Evolutionary conservation across 2,888 invertebrate genomes (phyloP), one percentile per base, ranked within the genome.

Genomic region (Fragum whitleyi): DNA sequence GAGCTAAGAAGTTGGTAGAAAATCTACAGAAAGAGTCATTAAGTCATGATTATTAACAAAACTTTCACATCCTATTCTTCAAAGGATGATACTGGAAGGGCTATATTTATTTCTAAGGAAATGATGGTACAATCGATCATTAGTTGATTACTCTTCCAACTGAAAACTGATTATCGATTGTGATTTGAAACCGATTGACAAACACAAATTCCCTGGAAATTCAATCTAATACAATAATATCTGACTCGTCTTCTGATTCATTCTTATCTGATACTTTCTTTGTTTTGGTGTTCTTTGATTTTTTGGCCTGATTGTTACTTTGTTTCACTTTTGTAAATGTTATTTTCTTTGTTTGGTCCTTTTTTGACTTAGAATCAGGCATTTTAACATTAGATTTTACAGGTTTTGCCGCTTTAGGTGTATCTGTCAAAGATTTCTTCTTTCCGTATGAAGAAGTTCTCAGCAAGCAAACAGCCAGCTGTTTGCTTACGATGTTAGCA

Each of bases 161-260:
- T n/a, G n/a, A n/a, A n/a, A n/a, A n/a, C n/a, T n/a, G n/a, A n/a
- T n/a, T n/a, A n/a, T n/a, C n/a, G n/a, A n/a, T n/a, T n/a, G n/a
- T n/a, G n/a, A n/a, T n/a, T n/a, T n/a, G n/a, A n/a, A n/a, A n/a
- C n/a, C n/a, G n/a, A n/a, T n/a, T n/a, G n/a, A n/a, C n/a, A n/a
- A n/a, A n/a, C n/a, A n/a, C n/a, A n/a, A n/a, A n/a, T n/a, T n/a
- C n/a, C n/a, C n/a, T n/a, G n/a, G n/a, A n/a, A 19, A 57, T 57
- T 57, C 53, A 57, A 57, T 57, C 57, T 14, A 57, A 21, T 6
- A 57, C 57, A 26, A 57, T 57, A 28, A 57, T 26, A 28, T 23
- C 28, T 7, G 32, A 36, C 3, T 23, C 14, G 1, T 28, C 28
- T 11, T 28, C 28, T 23, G 57, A 57, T 26, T 57, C 57, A 26